Base-by-base conservation (phyloP, 2,888 invertebrate species). In the Parochlus steinenii region DNA sequence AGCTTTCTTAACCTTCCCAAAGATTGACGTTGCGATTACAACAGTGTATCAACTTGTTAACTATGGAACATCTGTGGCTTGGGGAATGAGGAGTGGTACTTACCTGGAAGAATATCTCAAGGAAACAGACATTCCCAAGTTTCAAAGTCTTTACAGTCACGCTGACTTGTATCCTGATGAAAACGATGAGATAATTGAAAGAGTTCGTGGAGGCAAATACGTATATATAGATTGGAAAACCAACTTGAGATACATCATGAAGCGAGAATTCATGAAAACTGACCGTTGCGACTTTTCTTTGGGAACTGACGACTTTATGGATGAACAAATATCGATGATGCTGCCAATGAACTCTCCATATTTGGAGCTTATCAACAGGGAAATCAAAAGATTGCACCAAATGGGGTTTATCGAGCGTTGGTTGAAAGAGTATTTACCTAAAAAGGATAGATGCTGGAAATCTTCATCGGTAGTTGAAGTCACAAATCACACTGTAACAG, bases 1-100 rank as follows among this genome's bases (percentile, higher is more conserved):
- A 1, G 89, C 90, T 0, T 89, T 89, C 54, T 66, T 90, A 26
- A 90, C 90, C 0, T 89, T 90, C 51, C 90, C 90, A 0, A 79
- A 81, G 53, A 74, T 77, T 48, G 77, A 80, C 52, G 62, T 66
- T 20, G 70, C 80, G 0, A 70, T 85, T 17, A 69, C 74, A 3
- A 73, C 71, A 0, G 55, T 85, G 1, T 61, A 69, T 2, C 76
- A 80, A 41, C 54, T 85, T 7, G 44, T 82, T 33, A 46, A 47
- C 1, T 56, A 60, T 33, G 59, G 55, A 23, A 64, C 63, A 1
- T 59, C 65, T 1, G 62, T 78, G 25, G 72, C 77, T 1, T 87
- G 85, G 79, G 80, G 85, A 2, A 65, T 83, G 22, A 64, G 69
- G 3, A 71, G 70, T 44, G 76, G 74, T 3, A 80, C 81, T n/a